Evolutionary conservation across 2,888 invertebrate genomes (phyloP).

Genomic region (Drosophila mimetica): DNA sequence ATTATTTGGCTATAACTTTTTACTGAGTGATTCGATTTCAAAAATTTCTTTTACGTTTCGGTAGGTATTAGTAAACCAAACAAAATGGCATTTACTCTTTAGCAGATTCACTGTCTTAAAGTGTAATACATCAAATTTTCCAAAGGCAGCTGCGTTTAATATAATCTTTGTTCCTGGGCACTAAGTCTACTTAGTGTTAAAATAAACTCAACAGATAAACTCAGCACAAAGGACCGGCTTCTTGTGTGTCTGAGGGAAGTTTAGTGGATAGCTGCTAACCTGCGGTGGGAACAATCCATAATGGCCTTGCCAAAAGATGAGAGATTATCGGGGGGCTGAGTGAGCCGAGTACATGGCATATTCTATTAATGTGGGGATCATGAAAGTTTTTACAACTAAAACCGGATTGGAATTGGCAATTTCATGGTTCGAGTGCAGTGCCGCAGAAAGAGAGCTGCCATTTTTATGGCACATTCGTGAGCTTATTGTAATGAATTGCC

Average conservation of each 20-base stretch:
- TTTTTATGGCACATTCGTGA: constrained; percentile 83
- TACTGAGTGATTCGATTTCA: too few species aligned
- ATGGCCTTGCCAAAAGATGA: constrained; percentile 49
- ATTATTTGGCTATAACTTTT: too few species aligned
- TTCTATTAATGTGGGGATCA: constrained; percentile 42
- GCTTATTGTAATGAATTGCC: constrained; percentile 83
- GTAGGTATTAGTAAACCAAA: too few species aligned
- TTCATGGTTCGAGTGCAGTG: constrained; percentile 76
- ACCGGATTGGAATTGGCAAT: constrained; percentile 76
- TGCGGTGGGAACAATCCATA: constrained; percentile 31
- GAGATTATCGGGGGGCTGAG: constrained; percentile 12
- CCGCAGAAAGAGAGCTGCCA: constrained; percentile 31
- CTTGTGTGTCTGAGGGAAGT: background rate
- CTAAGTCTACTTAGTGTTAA: background rate
- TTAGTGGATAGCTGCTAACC: background rate
- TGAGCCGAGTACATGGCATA: constrained; percentile 32
- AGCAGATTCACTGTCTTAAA: too few species aligned
- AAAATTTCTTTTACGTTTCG: too few species aligned
- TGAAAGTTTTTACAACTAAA: constrained; percentile 76
- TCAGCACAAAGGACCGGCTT: constrained; percentile 8
- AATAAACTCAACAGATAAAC: background rate
- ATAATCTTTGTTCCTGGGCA: background rate
- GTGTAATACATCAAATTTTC: background rate
- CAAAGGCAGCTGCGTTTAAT: too few species aligned
- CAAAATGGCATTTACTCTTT: too few species aligned